A percentile compares a stretch with the other conserved stretches of the same genome.
phyloP scores from a whole-genome alignment of 2,888 invertebrate genomes.

The Camponotus fellah region DNA sequence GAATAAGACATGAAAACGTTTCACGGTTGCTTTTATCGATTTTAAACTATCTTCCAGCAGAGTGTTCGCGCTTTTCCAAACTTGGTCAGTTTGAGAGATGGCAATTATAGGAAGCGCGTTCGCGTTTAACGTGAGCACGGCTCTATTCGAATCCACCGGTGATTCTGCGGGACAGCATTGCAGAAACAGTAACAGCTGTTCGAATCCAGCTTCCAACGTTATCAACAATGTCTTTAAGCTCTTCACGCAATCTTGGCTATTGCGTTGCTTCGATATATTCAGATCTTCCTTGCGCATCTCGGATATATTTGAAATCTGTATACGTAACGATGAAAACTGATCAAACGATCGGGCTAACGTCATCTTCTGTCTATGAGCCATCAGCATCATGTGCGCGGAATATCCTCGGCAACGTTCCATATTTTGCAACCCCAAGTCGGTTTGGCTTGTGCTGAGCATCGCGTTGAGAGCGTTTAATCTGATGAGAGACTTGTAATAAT shows the following conservation, averaged over 20 bases:
- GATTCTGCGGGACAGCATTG: conserved; percentile 88
- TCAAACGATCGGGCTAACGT: conserved; percentile 87
- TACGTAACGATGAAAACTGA: conserved; percentile 73
- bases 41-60: conserved; percentile 73
- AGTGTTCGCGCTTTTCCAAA: conserved; percentile 75
- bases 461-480: conserved; percentile 89
- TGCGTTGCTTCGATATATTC: conserved; percentile 82
- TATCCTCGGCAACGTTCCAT: conserved; percentile 96
- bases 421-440: conserved; percentile 93
- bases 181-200: conserved; percentile 90
- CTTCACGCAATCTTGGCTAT: conserved; percentile 84
- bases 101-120: conserved; percentile 73
- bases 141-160: conserved; percentile 69
- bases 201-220: conserved; percentile 87
- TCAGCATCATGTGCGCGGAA: conserved; percentile 91
- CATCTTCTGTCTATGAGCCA: conserved; percentile 90
- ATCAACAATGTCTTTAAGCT: conserved; percentile 87
- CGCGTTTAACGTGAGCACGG: conserved; percentile 73
- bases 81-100: conserved; percentile 75
- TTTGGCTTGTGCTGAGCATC: conserved; percentile 90
- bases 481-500: conserved; percentile 91
- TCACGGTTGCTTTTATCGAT: conserved; percentile 55
- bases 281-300: conserved; percentile 82
- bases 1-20: conserved; percentile 23
- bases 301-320: conserved; percentile 76